Percentiles rank a stretch among this genome's conserved stretches.
Evolutionary conservation across 2,113 vertebrate species (phyloP).

Genomic region (Nymphicus hollandicus): DNA sequence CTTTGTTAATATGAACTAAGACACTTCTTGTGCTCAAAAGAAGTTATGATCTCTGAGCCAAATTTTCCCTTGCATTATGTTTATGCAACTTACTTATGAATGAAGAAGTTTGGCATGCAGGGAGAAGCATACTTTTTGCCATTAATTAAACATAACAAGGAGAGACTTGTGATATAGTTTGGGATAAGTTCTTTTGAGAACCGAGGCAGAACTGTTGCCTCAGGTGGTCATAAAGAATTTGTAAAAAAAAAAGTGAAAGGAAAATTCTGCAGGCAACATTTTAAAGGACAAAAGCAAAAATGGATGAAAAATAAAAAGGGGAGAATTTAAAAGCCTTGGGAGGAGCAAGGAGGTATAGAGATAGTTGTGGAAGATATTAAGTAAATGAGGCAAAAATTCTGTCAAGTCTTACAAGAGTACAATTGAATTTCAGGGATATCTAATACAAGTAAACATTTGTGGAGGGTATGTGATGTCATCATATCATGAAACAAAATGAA

Average conservation of each 20-base stretch:
- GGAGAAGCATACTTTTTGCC: neutral
- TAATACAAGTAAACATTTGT: neutral
- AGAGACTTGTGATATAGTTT: neutral
- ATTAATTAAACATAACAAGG: neutral
- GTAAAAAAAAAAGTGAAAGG: neutral
- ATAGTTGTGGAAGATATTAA: neutral
- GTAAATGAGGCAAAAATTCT: neutral
- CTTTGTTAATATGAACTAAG: neutral
- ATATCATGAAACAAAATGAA: neutral
- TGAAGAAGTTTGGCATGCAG: neutral
- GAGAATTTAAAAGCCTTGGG: neutral
- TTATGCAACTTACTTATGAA: neutral
- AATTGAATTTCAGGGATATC: neutral
- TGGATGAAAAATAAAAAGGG: neutral
- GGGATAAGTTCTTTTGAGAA: neutral
- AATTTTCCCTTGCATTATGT: neutral
- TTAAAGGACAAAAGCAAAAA: neutral
- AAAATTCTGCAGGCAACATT: neutral
- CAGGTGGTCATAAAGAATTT: neutral
- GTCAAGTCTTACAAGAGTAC: neutral
- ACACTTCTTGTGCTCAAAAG: neutral
- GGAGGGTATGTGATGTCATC: neutral
- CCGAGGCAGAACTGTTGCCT: neutral
- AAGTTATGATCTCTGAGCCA: neutral
- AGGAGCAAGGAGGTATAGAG: neutral